Conservation (phyloP, 2,797 vertebrate genomes). For the Glyptemys insculpta region DNA sequence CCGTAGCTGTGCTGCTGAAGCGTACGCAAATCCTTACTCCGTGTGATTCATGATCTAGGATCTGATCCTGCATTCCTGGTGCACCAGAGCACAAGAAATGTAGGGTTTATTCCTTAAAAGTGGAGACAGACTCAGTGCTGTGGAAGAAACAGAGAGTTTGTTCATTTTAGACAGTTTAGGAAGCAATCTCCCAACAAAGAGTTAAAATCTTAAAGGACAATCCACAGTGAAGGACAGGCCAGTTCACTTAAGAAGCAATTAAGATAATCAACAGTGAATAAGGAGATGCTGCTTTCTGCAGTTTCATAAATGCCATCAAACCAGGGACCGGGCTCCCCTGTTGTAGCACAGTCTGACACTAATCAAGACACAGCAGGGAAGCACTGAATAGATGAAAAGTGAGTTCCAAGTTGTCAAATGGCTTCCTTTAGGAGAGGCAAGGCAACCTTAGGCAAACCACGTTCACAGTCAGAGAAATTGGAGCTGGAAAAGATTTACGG, state of each 20-base stretch:
- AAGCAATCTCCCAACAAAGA: neutral
- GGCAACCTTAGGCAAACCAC: neutral
- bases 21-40: neutral
- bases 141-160: neutral
- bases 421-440: neutral
- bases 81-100: neutral
- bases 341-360: neutral
- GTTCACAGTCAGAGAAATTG: neutral
- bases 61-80: neutral
- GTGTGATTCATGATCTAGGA: neutral
- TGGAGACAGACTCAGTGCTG: neutral
- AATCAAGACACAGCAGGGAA: neutral
- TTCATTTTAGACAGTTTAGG: neutral
- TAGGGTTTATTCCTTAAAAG: neutral
- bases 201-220: neutral
- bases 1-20: neutral
- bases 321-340: neutral
- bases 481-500: neutral
- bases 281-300: neutral
- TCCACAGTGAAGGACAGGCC: neutral
- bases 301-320: neutral
- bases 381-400: neutral
- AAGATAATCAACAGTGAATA: neutral
- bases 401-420: neutral
- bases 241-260: neutral